These are phyloP conservation scores for Lota lota DNA, from an alignment of 2,113 vertebrate species.

Conservation along the genomic window DNA sequence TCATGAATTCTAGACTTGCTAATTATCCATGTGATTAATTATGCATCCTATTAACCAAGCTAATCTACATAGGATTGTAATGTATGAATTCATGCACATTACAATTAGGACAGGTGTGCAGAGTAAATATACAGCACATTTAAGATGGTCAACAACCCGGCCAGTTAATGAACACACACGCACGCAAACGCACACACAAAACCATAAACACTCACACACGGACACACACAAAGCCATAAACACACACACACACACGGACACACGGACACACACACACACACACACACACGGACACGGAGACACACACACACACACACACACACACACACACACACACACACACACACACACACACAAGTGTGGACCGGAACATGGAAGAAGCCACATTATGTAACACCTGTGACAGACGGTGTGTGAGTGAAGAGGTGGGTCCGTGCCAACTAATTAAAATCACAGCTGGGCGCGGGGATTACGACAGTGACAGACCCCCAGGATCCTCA, in stretches of 20 bases:
- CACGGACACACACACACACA: neutral
- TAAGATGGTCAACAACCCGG: neutral
- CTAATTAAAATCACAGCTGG: constrained; percentile 70
- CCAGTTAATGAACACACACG: neutral
- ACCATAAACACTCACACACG: constrained; percentile 7
- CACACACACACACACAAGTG: neutral
- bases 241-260: neutral
- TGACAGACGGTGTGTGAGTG: constrained; percentile 51
- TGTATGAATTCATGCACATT: constrained; percentile 57
- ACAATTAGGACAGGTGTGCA: constrained; percentile 56
- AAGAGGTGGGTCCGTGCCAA: constrained; percentile 54
- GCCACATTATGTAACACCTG: constrained; percentile 40
- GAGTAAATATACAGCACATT: constrained; percentile 51
- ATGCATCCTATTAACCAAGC: constrained; percentile 61
- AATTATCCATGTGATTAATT: constrained; percentile 67
- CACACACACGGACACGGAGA: neutral
- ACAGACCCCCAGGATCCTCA: constrained; percentile 36
- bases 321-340: constrained; percentile 6
- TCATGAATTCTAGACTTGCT: constrained; percentile 48
- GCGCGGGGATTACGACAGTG: constrained; percentile 29
- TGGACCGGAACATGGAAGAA: constrained; percentile 37
- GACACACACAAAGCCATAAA: neutral
- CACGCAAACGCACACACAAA: neutral
- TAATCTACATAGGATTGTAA: constrained; percentile 63
- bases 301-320: too few relatives aligned